Base-by-base conservation (phyloP, 2,888 invertebrate genomes). In the Nineta flava region DNA sequence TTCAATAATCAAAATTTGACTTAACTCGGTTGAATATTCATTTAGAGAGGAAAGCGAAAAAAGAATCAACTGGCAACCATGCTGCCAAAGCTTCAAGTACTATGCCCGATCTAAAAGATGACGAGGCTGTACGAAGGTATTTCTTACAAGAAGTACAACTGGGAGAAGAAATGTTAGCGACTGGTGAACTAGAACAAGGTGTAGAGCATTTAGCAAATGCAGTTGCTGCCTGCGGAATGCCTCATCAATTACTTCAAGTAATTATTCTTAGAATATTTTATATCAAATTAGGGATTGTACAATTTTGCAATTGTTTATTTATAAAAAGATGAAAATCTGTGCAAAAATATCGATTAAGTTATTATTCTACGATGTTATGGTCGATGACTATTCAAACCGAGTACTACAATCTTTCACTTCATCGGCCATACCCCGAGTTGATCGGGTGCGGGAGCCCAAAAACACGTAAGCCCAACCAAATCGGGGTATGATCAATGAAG, bases 201-300 rank as follows among this genome's bases (percentile, higher is more conserved):
- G 88, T 96, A 47, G 93, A 95, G 65, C 97, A 97, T 71, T 78
- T 99, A 57, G 88, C 91, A 42, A 94, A 93, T 68, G 97, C 97
- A 9, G 88, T 99, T n/a, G 87, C 93, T 3, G 88, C 97, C 21
- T 97, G 97, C 64, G 95, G 94, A 10, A 94, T 97, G 65, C 90
- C 93, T 1, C 83, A 86, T 60, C 90, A 93, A 64, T 72, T 95
- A 48, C 75, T 95, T 47, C 80, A 85, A 63, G 76, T 77, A 34
- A 40, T 16, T 31, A 31, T 19, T 10, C 41, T n/a, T n/a, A n/a
- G n/a, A n/a, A 15, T n/a, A 2, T 13, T 43, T 17, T 10, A 6
- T 17, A 13, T 49, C 12, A 38, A 12, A 12, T 47, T 13, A 40
- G 15, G 7, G 38, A n/a, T n/a, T n/a, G n/a, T n/a, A n/a, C 26